Conservation (phyloP, 1,140 invertebrate genomes). For the Linepithema humile region DNA sequence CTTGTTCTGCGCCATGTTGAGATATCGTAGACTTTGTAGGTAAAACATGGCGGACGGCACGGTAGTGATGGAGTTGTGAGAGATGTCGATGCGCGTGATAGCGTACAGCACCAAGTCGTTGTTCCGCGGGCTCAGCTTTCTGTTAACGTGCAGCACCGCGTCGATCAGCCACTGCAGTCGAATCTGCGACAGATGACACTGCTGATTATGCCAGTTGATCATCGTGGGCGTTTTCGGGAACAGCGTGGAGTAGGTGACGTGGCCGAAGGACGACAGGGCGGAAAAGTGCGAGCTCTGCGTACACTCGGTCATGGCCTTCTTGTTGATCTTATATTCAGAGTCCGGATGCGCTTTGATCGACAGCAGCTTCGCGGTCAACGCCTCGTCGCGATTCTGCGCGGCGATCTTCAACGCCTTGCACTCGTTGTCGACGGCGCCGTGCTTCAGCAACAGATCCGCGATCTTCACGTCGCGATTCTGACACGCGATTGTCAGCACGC, state of each 20-base stretch:
- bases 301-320: conserved; percentile 91
- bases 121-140: conserved; percentile 90
- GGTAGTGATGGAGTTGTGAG: conserved; percentile 93
- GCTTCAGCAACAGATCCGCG: conserved; percentile 91
- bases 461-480: conserved; percentile 85
- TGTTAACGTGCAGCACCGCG: conserved; percentile 93
- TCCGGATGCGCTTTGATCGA: conserved; percentile 93
- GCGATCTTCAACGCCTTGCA: conserved; percentile 92
- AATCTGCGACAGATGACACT: conserved; percentile 88
- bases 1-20: conserved; percentile 95
- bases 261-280: conserved; percentile 86
- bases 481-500: conserved; percentile 83
- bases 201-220: conserved; percentile 97
- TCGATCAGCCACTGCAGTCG: conserved; percentile 93
- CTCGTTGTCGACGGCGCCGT: conserved; percentile 95
- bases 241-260: conserved; percentile 91
- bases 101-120: conserved; percentile 92
- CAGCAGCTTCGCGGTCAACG: conserved; percentile 90
- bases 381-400: conserved; percentile 88
- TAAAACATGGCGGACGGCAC: conserved; percentile 94
- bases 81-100: conserved; percentile 97
- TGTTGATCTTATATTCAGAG: conserved; percentile 95
- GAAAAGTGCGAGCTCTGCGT: conserved; percentile 86
- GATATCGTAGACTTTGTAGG: conserved; percentile 88
- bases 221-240: conserved; percentile 95